Evolutionary conservation across 2,797 vertebrate species (phyloP).

Genomic region (Xenentodon cancila): DNA sequence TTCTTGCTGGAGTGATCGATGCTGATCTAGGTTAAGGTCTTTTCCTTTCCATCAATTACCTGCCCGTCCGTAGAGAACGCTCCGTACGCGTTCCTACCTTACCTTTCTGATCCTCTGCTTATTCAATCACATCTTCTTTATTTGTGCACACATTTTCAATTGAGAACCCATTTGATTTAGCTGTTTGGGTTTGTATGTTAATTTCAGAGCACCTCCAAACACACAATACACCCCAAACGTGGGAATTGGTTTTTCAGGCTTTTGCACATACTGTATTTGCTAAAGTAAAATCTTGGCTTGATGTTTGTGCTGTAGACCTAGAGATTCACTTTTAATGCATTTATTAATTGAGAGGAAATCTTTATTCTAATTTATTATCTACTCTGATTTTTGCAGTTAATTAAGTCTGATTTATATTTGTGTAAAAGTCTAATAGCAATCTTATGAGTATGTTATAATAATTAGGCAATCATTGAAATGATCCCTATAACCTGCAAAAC

Average conservation of each 20-base stretch:
- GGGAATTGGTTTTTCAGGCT: not conserved
- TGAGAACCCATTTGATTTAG: slow-evolving; percentile 16
- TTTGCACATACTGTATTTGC: not conserved
- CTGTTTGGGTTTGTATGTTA: slow-evolving; percentile 27
- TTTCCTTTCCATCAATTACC: slow-evolving; percentile 65
- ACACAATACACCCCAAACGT: slow-evolving; percentile 1
- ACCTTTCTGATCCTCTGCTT: slow-evolving; percentile 31
- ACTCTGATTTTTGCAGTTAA: no score
- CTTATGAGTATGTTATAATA: no score
- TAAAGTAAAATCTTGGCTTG: no score
- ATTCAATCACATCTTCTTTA: slow-evolving; percentile 44
- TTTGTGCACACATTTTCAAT: slow-evolving; percentile 22
- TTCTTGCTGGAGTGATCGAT: slow-evolving; percentile 60
- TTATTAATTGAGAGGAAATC: no score
- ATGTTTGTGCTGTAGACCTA: no score
- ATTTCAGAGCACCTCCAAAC: slow-evolving; percentile 10
- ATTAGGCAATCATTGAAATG: no score
- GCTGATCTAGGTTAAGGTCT: slow-evolving; percentile 67
- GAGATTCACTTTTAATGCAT: no score
- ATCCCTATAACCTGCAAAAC: no score
- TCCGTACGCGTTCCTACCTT: slow-evolving; percentile 5
- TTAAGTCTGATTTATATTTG: not conserved
- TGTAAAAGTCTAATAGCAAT: no score
- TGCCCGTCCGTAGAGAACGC: slow-evolving; percentile 60
- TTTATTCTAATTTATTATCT: no score